A percentile compares a stretch with the other conserved stretches of the same genome.
Evolutionary conservation across 2,113 vertebrate genomes (phyloP).

Genomic region (Leptobrachium ailaonicum): DNA sequence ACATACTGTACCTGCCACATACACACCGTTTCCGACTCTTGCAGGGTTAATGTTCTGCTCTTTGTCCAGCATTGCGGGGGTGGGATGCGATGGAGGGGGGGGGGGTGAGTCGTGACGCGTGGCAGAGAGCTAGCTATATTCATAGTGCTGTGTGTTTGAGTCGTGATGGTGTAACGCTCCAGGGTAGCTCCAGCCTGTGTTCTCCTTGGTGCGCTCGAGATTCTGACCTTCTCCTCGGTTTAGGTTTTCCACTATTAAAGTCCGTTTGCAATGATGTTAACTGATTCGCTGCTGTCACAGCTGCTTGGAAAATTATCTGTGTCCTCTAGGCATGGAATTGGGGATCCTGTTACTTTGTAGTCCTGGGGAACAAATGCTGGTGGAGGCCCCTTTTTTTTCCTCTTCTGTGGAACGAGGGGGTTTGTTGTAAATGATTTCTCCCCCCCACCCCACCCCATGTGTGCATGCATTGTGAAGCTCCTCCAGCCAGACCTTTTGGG

Average conservation of each 20-base stretch:
- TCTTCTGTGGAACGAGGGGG: too few species aligned
- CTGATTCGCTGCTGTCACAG: too few species aligned
- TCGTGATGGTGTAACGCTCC: conserved; percentile 31
- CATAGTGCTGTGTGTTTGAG: conserved; percentile 34
- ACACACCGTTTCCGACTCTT: conserved; percentile 15
- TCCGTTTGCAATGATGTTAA: neutral
- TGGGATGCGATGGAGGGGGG: neutral
- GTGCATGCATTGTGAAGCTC: too few species aligned
- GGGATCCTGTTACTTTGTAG: too few species aligned
- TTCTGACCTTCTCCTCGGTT: neutral
- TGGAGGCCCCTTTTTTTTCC: too few species aligned
- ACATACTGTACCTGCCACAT: conserved; percentile 13
- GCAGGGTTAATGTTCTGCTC: conserved; percentile 48
- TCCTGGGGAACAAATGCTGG: too few species aligned
- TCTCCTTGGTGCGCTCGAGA: neutral
- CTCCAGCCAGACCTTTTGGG: neutral
- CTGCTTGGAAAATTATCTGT: too few species aligned
- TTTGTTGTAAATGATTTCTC: too few species aligned
- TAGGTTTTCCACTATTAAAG: neutral
- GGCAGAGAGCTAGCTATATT: conserved; percentile 28
- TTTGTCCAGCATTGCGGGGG: conserved; percentile 41
- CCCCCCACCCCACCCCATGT: too few species aligned
- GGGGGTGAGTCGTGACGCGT: conserved; percentile 34
- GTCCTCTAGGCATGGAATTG: too few species aligned
- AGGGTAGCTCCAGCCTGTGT: neutral